Evolutionary conservation across 1,140 invertebrate species (phyloP), one percentile per base, ranked within the genome.

Genomic region (Ostrea denselamellosa): DNA sequence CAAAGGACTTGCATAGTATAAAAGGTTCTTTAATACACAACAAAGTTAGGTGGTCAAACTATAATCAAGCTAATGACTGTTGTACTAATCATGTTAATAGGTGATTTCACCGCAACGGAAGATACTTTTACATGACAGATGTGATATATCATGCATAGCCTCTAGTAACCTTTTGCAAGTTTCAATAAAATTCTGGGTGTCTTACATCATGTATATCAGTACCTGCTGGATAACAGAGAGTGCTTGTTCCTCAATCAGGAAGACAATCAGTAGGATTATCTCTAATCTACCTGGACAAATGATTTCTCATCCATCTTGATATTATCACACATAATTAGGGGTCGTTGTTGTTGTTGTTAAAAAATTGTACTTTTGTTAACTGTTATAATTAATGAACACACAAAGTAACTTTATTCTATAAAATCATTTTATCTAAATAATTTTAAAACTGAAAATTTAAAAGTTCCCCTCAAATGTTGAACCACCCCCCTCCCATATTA

Each of bases 121-220:
- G 65, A 9, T 19, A 71, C 22, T 71, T 28, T 22, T 25, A 28
- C 22, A 8, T 71, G 65, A 71, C 65, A 71, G n/a, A 28, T 71
- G 25, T 71, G 65, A 71, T 71, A 22, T 71, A 71, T 71, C 25
- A 25, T 10, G 65, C 65, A 68, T 28, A 28, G 65, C 65, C 65
- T 71, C 65, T 71, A 22, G 65, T 71, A 71, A 71, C 22, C 25
- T 22, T 71, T 22, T 12, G 65, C 22, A 71, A 71, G 65, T 25
- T 71, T 71, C 65, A 71, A 25, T 71, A 71, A n/a, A 10, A 71
- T 71, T 71, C 65, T 22, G 22, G 65, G 65, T 71, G 65, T 71
- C 5, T 71, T 71, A 71, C 65, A 25, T 71, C n/a, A 25, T 25
- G n/a, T 28, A 19, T 71, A 22, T 10, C 22, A 8, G 8, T 71